A percentile compares a stretch with the other conserved stretches of the same genome.
phyloP scores from a whole-genome alignment of 2,113 vertebrate species.

The Cynoglossus semilaevis region DNA sequence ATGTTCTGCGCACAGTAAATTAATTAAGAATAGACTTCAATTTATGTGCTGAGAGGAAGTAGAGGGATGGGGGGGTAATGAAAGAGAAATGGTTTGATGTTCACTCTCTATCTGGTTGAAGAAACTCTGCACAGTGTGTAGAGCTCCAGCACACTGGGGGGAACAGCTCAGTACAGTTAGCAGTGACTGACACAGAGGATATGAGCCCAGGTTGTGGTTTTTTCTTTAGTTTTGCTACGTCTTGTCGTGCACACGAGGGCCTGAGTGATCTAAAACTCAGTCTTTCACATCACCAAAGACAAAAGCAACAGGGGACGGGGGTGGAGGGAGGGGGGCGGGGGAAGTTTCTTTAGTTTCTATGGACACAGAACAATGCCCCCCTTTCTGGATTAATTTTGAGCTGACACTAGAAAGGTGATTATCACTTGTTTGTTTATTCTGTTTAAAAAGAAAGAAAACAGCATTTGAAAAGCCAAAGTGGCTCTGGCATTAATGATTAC shows the following conservation, averaged over 20 bases:
- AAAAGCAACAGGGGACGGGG: conserved; percentile 47
- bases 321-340: conserved; percentile 30
- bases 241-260: conserved; percentile 43
- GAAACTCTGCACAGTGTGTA: conserved; percentile 40
- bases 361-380: conserved; percentile 62
- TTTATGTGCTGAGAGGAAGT: conserved; percentile 68
- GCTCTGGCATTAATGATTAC: conserved; percentile 80
- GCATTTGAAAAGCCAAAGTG: conserved; percentile 78
- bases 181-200: conserved; percentile 41
- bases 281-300: conserved; percentile 57
- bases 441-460: conserved; percentile 77
- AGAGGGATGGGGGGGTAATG: conserved; percentile 60
- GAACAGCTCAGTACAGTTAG: conserved; percentile 20
- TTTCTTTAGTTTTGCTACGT: conserved; percentile 46
- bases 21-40: conserved; percentile 68
- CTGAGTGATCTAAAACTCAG: conserved; percentile 62
- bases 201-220: conserved; percentile 21
- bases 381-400: conserved; percentile 67
- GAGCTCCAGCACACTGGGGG: conserved; percentile 42
- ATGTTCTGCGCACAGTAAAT: conserved; percentile 62
- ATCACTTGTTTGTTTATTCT: conserved; percentile 81
- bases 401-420: conserved; percentile 76
- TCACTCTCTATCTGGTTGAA: conserved; percentile 51
- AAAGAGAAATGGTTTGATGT: conserved; percentile 62
- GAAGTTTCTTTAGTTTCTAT: conserved; percentile 59